Evolutionary conservation across 2,113 vertebrate species (phyloP), one percentile per base, ranked within the genome.

Genomic region (Procapra przewalskii): DNA sequence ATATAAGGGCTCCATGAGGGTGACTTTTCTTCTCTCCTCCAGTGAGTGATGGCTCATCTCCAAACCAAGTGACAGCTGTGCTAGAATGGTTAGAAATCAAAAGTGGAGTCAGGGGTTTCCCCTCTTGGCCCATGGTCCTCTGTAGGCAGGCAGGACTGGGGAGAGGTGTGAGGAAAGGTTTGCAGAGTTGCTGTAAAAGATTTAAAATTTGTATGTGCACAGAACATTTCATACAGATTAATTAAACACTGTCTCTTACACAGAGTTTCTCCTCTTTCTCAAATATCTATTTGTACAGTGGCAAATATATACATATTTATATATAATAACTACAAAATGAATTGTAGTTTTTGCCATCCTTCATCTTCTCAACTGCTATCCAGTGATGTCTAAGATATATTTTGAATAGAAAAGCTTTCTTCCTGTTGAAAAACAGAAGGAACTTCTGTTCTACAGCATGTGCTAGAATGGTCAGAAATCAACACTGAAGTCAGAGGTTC

Each of bases 301-400:
- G 89, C 43, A 85, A 92, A n/a, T 27, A 67, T 64, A 54, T 15
- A 43, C n/a, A 45, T 3, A 71, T 57, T 79, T 91, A 54, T 64
- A 25, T 89, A 45, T 82, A 95, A 82, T 92, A 57, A 90, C 85
- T 87, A 95, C 3, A 67, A 67, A 95, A 86, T 88, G 60, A 92
- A 86, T 88, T 85, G 8, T 33, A 84, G 36, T 60, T 36, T 92
- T 97, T 55, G 14, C 36, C 27, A 57, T 92, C 27, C 7, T 57
- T 14, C 50, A 23, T 96, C 93, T 91, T 88, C 45, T 77, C 64
- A 96, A 17, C 7, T 67, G 25, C 12, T 83, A 40, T 57, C 29
- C 25, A 50, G 43, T 48, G 27, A 64, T 45, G 17, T 27, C n/a
- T 95, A 19, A 96, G 90, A 86, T 62, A 19, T 75, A n/a, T 95